Percentiles rank a stretch among this genome's conserved stretches.
Conservation (phyloP, 2,113 vertebrate genomes). For the Rynchops niger region DNA sequence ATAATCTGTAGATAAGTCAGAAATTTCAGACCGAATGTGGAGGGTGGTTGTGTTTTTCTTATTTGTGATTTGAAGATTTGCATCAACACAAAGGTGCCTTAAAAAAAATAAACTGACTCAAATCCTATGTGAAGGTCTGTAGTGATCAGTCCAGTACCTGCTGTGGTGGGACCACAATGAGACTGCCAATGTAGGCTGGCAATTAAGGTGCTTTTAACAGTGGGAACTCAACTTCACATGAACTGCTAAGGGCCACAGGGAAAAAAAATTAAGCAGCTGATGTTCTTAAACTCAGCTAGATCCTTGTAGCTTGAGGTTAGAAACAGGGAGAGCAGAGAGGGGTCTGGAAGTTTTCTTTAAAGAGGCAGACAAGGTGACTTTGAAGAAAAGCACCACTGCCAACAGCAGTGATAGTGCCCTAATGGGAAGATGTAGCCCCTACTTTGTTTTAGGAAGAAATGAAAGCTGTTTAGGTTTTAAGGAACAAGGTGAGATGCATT, state of each 20-base stretch:
- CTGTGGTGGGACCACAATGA: background rate
- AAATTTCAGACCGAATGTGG: background rate
- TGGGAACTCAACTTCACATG: background rate
- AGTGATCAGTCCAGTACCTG: conserved; percentile 5
- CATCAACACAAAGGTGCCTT: background rate
- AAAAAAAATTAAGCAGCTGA: background rate
- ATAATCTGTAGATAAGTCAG: background rate
- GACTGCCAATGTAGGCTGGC: background rate
- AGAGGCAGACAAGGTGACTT: background rate
- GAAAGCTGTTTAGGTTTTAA: background rate
- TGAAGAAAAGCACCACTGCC: background rate
- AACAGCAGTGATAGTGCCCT: background rate
- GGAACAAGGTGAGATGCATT: background rate
- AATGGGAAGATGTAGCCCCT: background rate
- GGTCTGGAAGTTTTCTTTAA: background rate
- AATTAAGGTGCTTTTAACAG: background rate
- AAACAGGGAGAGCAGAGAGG: background rate
- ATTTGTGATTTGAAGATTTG: background rate
- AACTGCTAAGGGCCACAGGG: background rate
- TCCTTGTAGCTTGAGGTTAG: background rate
- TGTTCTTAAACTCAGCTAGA: background rate
- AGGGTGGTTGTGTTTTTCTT: background rate
- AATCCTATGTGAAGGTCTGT: background rate
- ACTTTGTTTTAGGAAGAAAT: background rate
- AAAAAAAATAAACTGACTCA: background rate